These are phyloP conservation scores for Tragelaphus buxtoni DNA, from an alignment of 2,113 vertebrate genomes.

Conservation along the genomic window DNA sequence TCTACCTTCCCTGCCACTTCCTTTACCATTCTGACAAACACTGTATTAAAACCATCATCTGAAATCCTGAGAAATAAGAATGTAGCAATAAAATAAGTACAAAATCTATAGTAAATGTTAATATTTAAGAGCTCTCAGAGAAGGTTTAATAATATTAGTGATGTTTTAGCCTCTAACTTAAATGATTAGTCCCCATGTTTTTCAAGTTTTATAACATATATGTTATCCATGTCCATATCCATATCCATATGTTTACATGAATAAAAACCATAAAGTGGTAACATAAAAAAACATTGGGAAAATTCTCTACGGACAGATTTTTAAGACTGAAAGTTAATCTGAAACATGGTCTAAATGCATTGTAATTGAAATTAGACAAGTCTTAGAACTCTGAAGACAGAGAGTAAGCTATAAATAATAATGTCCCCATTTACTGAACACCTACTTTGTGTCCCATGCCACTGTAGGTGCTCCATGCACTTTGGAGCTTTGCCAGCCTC, in stretches of 20 bases:
- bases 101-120: neutral
- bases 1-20: neutral
- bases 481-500: neutral
- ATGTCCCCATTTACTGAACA: neutral
- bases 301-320: neutral
- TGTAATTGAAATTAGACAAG: neutral
- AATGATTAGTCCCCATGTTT: neutral
- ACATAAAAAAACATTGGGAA: neutral
- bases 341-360: neutral
- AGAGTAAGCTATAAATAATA: neutral
- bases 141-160: neutral
- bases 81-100: neutral
- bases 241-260: neutral
- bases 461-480: neutral
- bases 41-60: neutral
- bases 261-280: neutral
- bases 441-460: neutral
- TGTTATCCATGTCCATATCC: neutral
- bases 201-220: neutral
- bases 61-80: neutral
- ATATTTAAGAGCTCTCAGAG: neutral
- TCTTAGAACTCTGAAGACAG: neutral
- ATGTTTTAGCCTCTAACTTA: neutral
- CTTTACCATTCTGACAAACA: neutral
- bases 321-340: neutral